Conservation (phyloP, 1,140 invertebrate genomes). For the Sitophilus oryzae region DNA sequence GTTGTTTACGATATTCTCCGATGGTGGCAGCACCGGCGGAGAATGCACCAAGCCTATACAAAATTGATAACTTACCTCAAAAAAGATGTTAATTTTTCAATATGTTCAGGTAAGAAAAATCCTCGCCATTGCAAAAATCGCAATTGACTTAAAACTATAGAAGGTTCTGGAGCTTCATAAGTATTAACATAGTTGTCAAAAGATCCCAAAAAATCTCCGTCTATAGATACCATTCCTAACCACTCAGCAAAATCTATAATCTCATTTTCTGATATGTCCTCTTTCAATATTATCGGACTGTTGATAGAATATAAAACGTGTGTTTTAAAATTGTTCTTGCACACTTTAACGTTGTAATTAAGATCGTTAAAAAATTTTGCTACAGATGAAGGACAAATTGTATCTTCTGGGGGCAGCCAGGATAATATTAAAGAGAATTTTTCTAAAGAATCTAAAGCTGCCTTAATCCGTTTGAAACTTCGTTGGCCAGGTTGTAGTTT, state of each 20-base stretch:
- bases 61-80: slow-evolving; percentile 38
- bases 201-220: slow-evolving; percentile 41
- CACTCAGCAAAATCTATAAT: slow-evolving; percentile 48
- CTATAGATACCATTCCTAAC: slow-evolving; percentile 49
- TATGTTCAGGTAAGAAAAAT: slow-evolving; percentile 46
- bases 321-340: slow-evolving; percentile 41
- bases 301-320: slow-evolving; percentile 41
- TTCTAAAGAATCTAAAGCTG: slow-evolving; percentile 43
- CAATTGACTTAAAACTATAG: slow-evolving; percentile 38
- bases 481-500: slow-evolving; percentile 13
- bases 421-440: slow-evolving; percentile 47
- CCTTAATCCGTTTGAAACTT: slow-evolving; percentile 39
- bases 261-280: slow-evolving; percentile 31
- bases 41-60: too few species aligned
- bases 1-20: too few species aligned
- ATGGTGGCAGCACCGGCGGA: too few species aligned
- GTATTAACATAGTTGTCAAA: slow-evolving; percentile 38
- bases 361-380: slow-evolving; percentile 51
- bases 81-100: slow-evolving; percentile 42
- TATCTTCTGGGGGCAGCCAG: slow-evolving; percentile 51
- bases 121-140: slow-evolving; percentile 48
- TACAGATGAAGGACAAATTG: slow-evolving; percentile 55
- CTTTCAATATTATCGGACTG: slow-evolving; percentile 39
- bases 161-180: slow-evolving; percentile 41
- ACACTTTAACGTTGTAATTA: slow-evolving; percentile 46